Base-by-base conservation (phyloP, 2,888 invertebrate genomes). In the Magallana nippona region DNA sequence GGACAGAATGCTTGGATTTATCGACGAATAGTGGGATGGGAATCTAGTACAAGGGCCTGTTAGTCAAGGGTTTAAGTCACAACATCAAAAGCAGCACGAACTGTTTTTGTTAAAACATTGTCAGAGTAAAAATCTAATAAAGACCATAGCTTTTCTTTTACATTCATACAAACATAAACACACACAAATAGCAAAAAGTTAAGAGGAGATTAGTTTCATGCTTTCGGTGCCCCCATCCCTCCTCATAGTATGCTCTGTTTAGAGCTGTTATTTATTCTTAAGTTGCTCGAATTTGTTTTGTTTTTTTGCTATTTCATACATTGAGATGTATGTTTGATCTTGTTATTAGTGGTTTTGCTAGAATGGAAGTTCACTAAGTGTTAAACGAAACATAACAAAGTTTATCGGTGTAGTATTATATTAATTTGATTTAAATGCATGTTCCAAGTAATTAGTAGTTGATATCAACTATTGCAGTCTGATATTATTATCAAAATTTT, bases 21-120 rank as follows among this genome's bases (percentile, higher is more conserved):
- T 15, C 27, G 32, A 8, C 27, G 71, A 27, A 32, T 13, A 13
- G 32, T 3, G 1, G 71, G 71, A 71, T 13, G 71, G 32, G 71
- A 27, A 71, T 27, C 15, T 11, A 32, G 22, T 15, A 22, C 32
- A 71, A 71, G 27, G 22, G 71, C 27, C 27, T 27, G n/a, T 19
- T 60, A 19, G 60, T 60, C 19, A 10, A 19, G 19, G 71, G 10
- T 71, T 71, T 10, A 71, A 71, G 27, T 22, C 27, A 13, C 10
- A 1, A 71, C 32, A 71, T 71, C 71, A 71, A 71, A 71, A 44
- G 71, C 11, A 71, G 3, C 71, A 71, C 71, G 27, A 27, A 15
- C 71, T 71, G 71, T 71, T 71, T 71, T 44, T 44, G 71, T 71
- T 5, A 71, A 71, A 71, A 32, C 15, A 27, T 71, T 71, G 71